A percentile compares a stretch with the other conserved stretches of the same genome.
Conservation (phyloP, 1,140 invertebrate species). For the Plectus sambesii region DNA sequence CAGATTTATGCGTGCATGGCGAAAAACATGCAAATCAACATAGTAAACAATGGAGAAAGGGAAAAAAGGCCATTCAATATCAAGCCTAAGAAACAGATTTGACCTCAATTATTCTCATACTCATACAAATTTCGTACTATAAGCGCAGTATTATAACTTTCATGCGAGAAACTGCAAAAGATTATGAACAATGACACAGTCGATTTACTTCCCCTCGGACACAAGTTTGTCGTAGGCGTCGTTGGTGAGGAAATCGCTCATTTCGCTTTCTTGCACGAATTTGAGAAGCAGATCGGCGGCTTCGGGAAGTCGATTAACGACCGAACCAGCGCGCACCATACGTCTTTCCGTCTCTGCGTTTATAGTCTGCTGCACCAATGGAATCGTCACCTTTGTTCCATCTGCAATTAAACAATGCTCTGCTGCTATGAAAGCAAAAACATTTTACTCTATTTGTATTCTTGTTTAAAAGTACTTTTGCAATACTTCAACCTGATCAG, state of each 20-base stretch:
- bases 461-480: neutral
- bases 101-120: too few species aligned
- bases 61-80: too few species aligned
- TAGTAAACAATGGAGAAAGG: too few species aligned
- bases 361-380: conserved; percentile 44
- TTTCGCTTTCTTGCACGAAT: conserved; percentile 36
- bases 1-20: too few species aligned
- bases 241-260: conserved; percentile 41
- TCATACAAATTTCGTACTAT: too few species aligned
- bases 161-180: too few species aligned
- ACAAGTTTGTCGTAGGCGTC: conserved; percentile 41
- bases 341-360: conserved; percentile 41
- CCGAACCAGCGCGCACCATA: conserved; percentile 41
- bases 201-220: conserved; percentile 39
- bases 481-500: too few species aligned
- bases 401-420: conserved; percentile 26
- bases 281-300: conserved; percentile 43
- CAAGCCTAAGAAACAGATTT: too few species aligned
- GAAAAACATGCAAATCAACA: too few species aligned
- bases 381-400: conserved; percentile 32
- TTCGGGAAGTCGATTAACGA: conserved; percentile 42
- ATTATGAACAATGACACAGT: too few species aligned
- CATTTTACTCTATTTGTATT: conserved; percentile 1
- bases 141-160: too few species aligned
- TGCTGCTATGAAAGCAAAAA: neutral